Evolutionary conservation across 2,113 vertebrate species (phyloP), one percentile per base, ranked within the genome.

Genomic region (Amia ocellicauda): DNA sequence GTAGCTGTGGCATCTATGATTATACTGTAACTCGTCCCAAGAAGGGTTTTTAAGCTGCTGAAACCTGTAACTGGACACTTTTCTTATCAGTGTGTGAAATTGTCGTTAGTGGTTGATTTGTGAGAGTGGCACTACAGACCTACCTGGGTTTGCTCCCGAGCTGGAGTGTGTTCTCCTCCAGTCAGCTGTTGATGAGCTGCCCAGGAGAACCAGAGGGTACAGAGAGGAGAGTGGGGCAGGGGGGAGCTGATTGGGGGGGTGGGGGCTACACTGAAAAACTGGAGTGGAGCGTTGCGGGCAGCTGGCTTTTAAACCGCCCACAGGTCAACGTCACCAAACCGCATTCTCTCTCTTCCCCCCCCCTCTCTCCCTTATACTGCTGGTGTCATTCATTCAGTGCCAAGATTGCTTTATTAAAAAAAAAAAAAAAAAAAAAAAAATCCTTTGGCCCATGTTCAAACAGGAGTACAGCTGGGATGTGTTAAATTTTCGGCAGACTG

Each of bases 401-500:
- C 93, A 97, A 94, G 92, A 90, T 91, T 91, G 87, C 91, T 88
- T 92, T 89, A 70, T 80, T 77, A 63, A 29, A 60, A 52, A 67
- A 40, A 80, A 81, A 81, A 83, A 81, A 84, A 79, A 80, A 78
- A 78, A 63, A 43, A 90, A 91, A 91, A 92, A 87, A 90, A 89
- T 86, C 87, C 92, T 89, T 98, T 98, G 94, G 95, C 95, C 86
- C 86, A 77, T 88, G 83, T 89, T 97, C 95, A 96, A 95, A 95
- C 93, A 93, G 93, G 88, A 95, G 92, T 94, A 94, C 96, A 98
- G 95, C 95, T 99, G 96, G 95, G 92, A 96, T 94, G 93, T 96
- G 93, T 98, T 98, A 98, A 93, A 94, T 93, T 93, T 98, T 96
- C 93, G 93, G 94, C 94, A 95, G 93, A 90, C 91, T 97, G 95